These are phyloP conservation scores for Clistopyga incitator DNA, from an alignment of 2,888 invertebrate species.

Conservation along the genomic window DNA sequence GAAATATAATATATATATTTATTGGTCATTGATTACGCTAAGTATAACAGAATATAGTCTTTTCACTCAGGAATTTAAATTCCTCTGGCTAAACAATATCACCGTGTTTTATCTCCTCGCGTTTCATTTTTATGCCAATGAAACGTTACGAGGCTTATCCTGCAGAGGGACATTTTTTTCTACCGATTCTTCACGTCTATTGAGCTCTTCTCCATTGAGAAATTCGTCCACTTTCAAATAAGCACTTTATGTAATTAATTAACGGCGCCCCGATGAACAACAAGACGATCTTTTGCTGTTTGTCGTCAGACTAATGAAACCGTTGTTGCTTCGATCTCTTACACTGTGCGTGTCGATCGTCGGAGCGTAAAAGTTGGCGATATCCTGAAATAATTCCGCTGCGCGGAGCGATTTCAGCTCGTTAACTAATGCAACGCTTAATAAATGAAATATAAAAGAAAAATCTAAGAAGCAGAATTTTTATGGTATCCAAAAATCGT, in stretches of 20 bases:
- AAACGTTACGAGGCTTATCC: constrained; percentile 14
- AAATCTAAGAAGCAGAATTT: too few relatives aligned
- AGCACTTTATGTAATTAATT: background rate
- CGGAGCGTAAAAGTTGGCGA: constrained; percentile 74
- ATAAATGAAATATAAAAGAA: background rate
- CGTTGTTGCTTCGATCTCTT: constrained; percentile 27
- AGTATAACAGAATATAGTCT: constrained; percentile 44
- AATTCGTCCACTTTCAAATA: constrained; percentile 2
- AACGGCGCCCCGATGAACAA: constrained; percentile 47
- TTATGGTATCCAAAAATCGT: too few relatives aligned
- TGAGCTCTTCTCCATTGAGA: background rate
- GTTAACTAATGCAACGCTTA: background rate
- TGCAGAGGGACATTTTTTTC: constrained; percentile 20
- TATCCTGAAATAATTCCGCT: constrained; percentile 78
- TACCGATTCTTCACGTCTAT: background rate
- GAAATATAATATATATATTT: constrained; percentile 50
- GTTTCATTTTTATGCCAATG: background rate
- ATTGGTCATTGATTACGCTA: constrained; percentile 41
- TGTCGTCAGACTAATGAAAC: constrained; percentile 58
- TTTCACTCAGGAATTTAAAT: constrained; percentile 19
- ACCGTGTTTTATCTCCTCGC: background rate
- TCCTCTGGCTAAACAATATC: background rate
- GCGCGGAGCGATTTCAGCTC: constrained; percentile 13
- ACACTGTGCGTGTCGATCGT: constrained; percentile 15
- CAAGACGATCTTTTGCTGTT: constrained; percentile 54